These are phyloP conservation scores for Chrysina gloriosa DNA, from an alignment of 2,888 invertebrate species.

Conservation along the genomic window DNA sequence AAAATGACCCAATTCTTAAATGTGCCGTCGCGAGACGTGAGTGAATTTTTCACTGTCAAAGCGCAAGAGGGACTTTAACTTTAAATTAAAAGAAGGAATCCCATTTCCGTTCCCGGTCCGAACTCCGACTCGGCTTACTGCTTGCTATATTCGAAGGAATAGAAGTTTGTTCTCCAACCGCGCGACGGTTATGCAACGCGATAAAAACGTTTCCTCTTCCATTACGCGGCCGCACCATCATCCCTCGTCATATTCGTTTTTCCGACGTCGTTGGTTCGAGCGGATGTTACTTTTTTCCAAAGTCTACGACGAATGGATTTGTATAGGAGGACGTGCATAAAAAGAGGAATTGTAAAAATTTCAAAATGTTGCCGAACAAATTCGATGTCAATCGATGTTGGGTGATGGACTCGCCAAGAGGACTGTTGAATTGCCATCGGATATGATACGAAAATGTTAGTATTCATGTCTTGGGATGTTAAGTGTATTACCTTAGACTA, in stretches of 20 bases:
- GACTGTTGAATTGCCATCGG: too few relatives aligned
- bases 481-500: too few relatives aligned
- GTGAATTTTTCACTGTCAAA: constrained; percentile 31
- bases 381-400: too few relatives aligned
- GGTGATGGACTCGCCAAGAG: too few relatives aligned
- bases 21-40: constrained; percentile 12
- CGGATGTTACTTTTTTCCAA: too few relatives aligned
- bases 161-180: not conserved
- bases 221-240: not conserved
- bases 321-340: too few relatives aligned
- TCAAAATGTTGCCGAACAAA: too few relatives aligned
- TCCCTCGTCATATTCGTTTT: not conserved
- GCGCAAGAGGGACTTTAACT: constrained; percentile 21
- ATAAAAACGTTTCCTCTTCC: not conserved
- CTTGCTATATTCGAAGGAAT: constrained; percentile 4
- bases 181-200: constrained; percentile 3
- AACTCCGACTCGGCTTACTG: constrained; percentile 10
- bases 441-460: too few relatives aligned
- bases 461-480: too few relatives aligned
- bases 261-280: too few relatives aligned
- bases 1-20: constrained; percentile 15
- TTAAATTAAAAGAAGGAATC: constrained; percentile 31
- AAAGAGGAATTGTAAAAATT: too few relatives aligned
- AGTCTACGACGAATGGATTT: too few relatives aligned
- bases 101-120: constrained; percentile 21